phyloP scores from a whole-genome alignment of 2,113 vertebrate genomes.

The Cyprinus carpio region DNA sequence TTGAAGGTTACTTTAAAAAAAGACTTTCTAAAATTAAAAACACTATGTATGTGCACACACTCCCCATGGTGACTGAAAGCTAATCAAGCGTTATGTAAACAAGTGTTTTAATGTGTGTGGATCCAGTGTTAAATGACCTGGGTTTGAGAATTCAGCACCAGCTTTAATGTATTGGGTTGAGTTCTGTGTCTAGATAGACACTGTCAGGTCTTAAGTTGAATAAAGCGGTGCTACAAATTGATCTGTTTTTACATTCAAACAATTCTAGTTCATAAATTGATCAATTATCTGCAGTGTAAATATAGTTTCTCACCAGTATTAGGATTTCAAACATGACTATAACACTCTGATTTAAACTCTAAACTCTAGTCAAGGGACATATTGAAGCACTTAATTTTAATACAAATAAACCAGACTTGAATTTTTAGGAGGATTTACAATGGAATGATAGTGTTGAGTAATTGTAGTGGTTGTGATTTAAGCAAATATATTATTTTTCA shows the following conservation, averaged over 20 bases:
- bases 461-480: neutral
- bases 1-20: neutral
- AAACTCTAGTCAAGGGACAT: conserved; percentile 4
- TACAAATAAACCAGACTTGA: conserved; percentile 19
- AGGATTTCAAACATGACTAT: neutral
- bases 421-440: conserved; percentile 25
- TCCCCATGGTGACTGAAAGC: neutral
- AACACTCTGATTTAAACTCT: conserved; percentile 9
- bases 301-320: conserved; percentile 35
- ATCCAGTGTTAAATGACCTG: neutral
- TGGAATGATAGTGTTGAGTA: conserved; percentile 4
- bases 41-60: conserved; percentile 11
- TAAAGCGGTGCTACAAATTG: neutral
- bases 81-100: neutral
- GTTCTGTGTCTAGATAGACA: neutral
- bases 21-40: neutral
- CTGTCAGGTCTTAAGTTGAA: neutral
- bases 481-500: neutral
- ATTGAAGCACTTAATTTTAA: conserved; percentile 46
- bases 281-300: conserved; percentile 2
- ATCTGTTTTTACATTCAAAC: neutral
- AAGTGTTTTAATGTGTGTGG: neutral
- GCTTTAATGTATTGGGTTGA: neutral
- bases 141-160: conserved; percentile 12
- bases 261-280: neutral